These are phyloP conservation scores for Heliocidaris erythrogramma DNA, from an alignment of 35 echinoderm and acorn worm genomes.

Conservation along the genomic window DNA sequence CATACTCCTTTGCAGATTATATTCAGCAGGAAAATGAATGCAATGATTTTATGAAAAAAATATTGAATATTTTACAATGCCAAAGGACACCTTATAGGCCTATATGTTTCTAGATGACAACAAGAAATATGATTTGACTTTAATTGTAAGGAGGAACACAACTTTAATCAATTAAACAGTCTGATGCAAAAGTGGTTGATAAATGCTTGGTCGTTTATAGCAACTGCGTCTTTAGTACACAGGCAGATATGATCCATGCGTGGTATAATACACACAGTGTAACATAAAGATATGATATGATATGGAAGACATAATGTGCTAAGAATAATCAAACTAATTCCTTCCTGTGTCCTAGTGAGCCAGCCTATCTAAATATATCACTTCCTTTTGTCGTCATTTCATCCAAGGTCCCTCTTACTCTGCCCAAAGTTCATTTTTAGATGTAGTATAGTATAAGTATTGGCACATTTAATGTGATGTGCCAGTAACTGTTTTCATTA, in stretches of 20 bases:
- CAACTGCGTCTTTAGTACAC: neutral
- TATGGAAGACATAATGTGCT: neutral
- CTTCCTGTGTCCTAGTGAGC: neutral
- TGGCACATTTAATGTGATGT: too few relatives aligned
- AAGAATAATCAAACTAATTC: neutral
- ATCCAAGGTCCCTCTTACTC: neutral
- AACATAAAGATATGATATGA: neutral
- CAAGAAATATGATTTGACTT: too few relatives aligned
- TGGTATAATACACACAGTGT: neutral
- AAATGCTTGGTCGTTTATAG: neutral
- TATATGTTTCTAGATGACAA: too few relatives aligned
- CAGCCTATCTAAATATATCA: constrained; percentile 5
- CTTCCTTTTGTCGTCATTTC: constrained; percentile 11
- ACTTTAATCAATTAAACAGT: too few relatives aligned
- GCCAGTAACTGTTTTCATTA: too few relatives aligned
- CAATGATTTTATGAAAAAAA: too few relatives aligned
- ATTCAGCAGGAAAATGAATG: too few relatives aligned
- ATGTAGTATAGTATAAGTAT: too few relatives aligned
- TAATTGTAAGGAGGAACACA: too few relatives aligned
- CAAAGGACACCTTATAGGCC: too few relatives aligned
- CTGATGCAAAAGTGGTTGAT: neutral
- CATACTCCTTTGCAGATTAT: too few relatives aligned
- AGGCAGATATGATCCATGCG: neutral
- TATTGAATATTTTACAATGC: too few relatives aligned
- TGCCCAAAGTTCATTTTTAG: constrained; percentile 1